Evolutionary conservation across 2,888 invertebrate genomes (phyloP).

Genomic region (Acanthopleura granulata): DNA sequence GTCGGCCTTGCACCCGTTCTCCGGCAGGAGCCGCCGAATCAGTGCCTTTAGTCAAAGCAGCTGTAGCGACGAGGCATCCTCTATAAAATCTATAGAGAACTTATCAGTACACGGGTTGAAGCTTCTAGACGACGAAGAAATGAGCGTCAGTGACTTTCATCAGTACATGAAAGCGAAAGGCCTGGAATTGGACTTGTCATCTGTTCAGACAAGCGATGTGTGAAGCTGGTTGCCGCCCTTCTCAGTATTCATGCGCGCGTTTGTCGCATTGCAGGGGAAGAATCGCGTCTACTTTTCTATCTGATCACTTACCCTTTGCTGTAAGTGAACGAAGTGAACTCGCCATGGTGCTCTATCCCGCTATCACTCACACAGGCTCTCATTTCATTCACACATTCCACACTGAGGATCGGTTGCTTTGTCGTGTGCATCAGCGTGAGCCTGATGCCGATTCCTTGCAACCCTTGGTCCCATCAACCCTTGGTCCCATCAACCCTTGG

Average conservation of each 20-base stretch:
- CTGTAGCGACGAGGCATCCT: conserved; percentile 2
- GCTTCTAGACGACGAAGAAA: conserved; percentile 45
- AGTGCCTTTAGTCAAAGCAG: conserved; percentile 21
- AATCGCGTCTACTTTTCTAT: background rate
- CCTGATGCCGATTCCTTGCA: too few species aligned
- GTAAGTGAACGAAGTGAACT: background rate
- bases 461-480: too few species aligned
- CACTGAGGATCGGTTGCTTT: too few species aligned
- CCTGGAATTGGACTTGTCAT: conserved; percentile 56
- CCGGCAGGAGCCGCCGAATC: background rate
- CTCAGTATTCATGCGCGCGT: background rate
- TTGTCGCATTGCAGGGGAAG: too few species aligned
- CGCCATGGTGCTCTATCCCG: background rate
- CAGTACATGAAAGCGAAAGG: conserved; percentile 58
- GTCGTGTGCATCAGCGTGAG: too few species aligned
- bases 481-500: too few species aligned
- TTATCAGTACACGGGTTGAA: conserved; percentile 31
- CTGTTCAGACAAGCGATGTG: conserved; percentile 62
- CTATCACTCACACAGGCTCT: background rate
- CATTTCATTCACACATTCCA: too few species aligned
- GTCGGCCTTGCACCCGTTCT: background rate
- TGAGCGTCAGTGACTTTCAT: conserved; percentile 56
- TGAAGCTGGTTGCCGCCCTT: conserved; percentile 11
- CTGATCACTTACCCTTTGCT: background rate
- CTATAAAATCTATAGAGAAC: conserved; percentile 29